Evolutionary conservation across 2,113 vertebrate genomes (phyloP).

Genomic region (Motacilla tschutschensis): DNA sequence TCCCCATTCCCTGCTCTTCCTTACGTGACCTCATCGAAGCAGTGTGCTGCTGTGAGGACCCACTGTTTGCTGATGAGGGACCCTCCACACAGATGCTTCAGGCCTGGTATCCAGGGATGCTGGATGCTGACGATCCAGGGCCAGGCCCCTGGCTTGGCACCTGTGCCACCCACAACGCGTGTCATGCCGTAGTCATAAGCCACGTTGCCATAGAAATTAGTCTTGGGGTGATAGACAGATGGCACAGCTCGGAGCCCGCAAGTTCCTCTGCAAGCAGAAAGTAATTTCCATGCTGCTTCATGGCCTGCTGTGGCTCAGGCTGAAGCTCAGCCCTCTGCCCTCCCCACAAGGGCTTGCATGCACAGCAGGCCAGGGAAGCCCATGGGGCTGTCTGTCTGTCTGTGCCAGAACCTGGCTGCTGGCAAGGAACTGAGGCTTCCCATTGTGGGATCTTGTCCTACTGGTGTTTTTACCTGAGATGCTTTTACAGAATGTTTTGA

Average conservation of each 20-base stretch:
- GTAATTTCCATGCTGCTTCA: not conserved
- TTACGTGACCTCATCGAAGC: not conserved
- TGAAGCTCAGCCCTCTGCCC: not conserved
- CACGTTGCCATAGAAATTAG: not conserved
- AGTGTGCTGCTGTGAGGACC: not conserved
- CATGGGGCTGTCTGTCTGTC: not conserved
- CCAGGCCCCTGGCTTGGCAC: not conserved
- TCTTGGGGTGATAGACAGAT: not conserved
- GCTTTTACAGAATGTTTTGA: not conserved
- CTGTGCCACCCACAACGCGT: not conserved
- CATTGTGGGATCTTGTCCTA: not conserved
- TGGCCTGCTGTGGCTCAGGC: not conserved
- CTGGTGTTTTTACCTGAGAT: not conserved
- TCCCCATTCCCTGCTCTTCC: not conserved
- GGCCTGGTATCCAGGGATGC: not conserved
- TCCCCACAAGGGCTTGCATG: not conserved
- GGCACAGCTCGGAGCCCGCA: not conserved
- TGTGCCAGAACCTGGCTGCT: not conserved
- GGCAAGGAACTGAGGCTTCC: not conserved
- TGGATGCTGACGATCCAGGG: not conserved
- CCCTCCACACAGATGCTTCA: not conserved
- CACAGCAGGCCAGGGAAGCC: not conserved
- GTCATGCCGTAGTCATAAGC: accelerated
- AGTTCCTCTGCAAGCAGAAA: not conserved
- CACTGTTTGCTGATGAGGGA: not conserved